Percentiles rank a stretch among this genome's conserved stretches.
Evolutionary conservation across 1,140 invertebrate genomes (phyloP).

Genomic region (Scaptomyza pallida): DNA sequence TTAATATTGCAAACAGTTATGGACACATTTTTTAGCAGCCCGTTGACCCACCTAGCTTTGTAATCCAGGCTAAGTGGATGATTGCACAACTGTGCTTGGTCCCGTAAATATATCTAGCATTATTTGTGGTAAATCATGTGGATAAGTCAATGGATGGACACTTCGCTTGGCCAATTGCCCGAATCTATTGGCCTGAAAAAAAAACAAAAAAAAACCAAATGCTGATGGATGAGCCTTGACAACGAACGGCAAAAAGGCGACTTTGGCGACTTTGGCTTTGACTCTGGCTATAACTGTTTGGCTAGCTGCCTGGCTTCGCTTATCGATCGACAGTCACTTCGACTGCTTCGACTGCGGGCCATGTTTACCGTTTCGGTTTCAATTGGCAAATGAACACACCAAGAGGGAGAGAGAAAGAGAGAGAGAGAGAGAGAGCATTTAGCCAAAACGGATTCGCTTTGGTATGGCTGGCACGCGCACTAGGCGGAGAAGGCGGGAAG

Average conservation of each 20-base stretch:
- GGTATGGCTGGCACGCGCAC: conserved; percentile 50
- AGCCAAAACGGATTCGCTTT: conserved; percentile 45
- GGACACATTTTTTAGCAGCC: too few relatives aligned
- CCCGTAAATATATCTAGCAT: neutral
- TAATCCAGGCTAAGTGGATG: conserved; percentile 2
- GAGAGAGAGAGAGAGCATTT: conserved; percentile 11
- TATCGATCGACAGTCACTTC: conserved; percentile 13
- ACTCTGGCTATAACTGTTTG: conserved; percentile 1
- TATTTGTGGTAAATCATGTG: neutral
- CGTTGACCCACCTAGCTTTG: conserved; percentile 20
- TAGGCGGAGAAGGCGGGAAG: too few relatives aligned
- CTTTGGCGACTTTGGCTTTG: neutral
- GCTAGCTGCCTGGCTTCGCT: neutral
- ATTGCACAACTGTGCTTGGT: conserved; percentile 14
- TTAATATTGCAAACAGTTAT: too few relatives aligned
- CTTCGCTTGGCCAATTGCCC: neutral
- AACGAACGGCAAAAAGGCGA: conserved; percentile 1
- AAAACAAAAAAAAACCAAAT: too few relatives aligned
- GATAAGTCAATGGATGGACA: conserved; percentile 5
- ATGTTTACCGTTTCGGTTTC: conserved; percentile 62
- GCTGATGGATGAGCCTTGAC: conserved; percentile 42
- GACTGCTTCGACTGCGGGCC: conserved; percentile 7
- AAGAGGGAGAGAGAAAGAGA: conserved; percentile 6
- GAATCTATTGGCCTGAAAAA: neutral
- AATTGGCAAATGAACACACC: conserved; percentile 39